Base-by-base conservation (phyloP, 2,888 invertebrate species). In the Erebia epiphron region DNA sequence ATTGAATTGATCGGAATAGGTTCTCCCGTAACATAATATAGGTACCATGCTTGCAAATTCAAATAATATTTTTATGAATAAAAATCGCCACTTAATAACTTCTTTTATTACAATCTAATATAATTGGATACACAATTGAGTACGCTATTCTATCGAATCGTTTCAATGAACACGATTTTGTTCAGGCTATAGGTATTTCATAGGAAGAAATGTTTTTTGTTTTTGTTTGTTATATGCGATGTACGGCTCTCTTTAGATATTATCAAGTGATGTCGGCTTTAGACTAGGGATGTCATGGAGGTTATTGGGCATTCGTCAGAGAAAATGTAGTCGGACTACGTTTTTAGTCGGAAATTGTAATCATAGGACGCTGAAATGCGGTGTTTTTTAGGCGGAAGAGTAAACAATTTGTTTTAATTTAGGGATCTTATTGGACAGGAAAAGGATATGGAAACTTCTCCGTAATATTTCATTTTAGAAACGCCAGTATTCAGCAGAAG, bases 141-240 rank as follows among this genome's bases (percentile, higher is more conserved):
- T 56, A 4, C 4, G 18, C 49, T 46, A 62, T 21, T 13, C 43
- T 16, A 11, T 41, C 50, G 63, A 52, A 63, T 54, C 61, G 61
- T 72, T 68, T 70, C 54, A 68, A 68, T 68, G 43, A 56, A 56
- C 50, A 52, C 57, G 21, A 49, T 69, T 68, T 57, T 49, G 68
- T 71, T 16, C 35, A 43, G 50, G 13, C 26, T 65, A 54, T 65
- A n/a, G n/a, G n/a, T n/a, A 67, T 61, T 71, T 74, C 52, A 54
- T 68, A 62, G 50, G 57, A 62, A 52, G 67, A 54, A 16, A 62
- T 49, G 18, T 69, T 8, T 67, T 69, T 67, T 64, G 54, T 71
- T 71, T 68, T 64, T 67, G 11, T 56, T 54, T 43, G n/a, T 54
- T 26, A 26, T 2, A 58, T 35, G 21, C 56, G 35, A 61, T 66